These are phyloP conservation scores for Episyrphus balteatus DNA, from an alignment of 1,140 invertebrate genomes.

Conservation along the genomic window DNA sequence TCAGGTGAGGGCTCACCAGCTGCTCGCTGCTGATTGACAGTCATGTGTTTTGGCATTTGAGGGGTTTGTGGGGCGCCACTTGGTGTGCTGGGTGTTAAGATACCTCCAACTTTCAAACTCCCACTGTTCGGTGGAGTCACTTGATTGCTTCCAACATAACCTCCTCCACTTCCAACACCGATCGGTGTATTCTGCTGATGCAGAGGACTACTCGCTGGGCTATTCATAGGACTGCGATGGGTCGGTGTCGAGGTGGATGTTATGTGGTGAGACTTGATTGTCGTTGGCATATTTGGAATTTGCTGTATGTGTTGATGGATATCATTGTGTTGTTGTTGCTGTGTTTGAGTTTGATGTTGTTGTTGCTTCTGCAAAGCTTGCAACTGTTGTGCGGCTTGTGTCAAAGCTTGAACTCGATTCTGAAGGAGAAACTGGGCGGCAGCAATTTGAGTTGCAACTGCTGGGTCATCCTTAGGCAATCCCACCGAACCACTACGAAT, in stretches of 20 bases:
- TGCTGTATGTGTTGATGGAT: conserved; percentile 38
- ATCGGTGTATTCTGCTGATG: conserved; percentile 11
- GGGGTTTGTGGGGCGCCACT: conserved; percentile 44
- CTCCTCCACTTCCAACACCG: neutral
- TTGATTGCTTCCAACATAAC: conserved; percentile 18
- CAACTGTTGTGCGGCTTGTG: conserved; percentile 70
- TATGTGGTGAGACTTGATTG: conserved; percentile 39
- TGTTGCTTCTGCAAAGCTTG: conserved; percentile 71
- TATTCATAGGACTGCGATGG: conserved; percentile 32
- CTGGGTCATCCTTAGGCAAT: conserved; percentile 23
- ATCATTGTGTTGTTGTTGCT: conserved; percentile 26
- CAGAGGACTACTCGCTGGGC: conserved; percentile 27
- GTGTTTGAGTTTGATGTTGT: conserved; percentile 41
- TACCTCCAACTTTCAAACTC: conserved; percentile 31
- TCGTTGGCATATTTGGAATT: conserved; percentile 31
- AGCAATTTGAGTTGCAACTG: conserved; percentile 23
- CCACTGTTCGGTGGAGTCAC: conserved; percentile 35
- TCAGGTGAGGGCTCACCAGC: conserved; percentile 68
- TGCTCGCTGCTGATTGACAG: conserved; percentile 36
- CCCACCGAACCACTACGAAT: conserved; percentile 23
- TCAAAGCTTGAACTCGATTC: conserved; percentile 58
- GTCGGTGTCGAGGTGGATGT: conserved; percentile 38
- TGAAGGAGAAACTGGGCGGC: conserved; percentile 33
- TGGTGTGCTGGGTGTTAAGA: conserved; percentile 45
- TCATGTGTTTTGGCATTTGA: conserved; percentile 40